A percentile compares a stretch with the other conserved stretches of the same genome.
Evolutionary conservation across 2,113 vertebrate genomes (phyloP).

Genomic region (Tautogolabrus adspersus): DNA sequence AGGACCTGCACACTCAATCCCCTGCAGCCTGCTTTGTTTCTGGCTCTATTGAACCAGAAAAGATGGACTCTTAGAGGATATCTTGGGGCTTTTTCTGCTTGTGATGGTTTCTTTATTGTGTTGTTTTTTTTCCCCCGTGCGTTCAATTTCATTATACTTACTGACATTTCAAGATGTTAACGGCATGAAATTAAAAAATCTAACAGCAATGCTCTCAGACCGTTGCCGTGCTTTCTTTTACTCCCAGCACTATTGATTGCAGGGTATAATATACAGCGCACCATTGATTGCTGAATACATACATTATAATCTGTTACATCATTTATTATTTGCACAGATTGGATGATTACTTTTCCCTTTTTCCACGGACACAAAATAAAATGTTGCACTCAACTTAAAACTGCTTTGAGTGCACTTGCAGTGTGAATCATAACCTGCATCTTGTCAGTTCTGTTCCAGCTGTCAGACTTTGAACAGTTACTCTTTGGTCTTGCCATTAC

Average conservation of each 20-base stretch:
- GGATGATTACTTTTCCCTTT: conserved; percentile 8
- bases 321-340: conserved; percentile 26
- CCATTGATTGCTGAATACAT: conserved; percentile 48
- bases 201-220: conserved; percentile 23
- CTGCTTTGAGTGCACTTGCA: conserved; percentile 3
- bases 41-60: conserved; percentile 69
- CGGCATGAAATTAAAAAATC: conserved; percentile 46
- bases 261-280: conserved; percentile 17
- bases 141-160: conserved; percentile 54
- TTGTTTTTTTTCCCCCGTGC: neutral
- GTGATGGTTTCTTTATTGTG: conserved; percentile 26
- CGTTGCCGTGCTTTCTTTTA: conserved; percentile 10
- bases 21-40: conserved; percentile 59
- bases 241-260: conserved; percentile 39
- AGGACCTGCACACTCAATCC: conserved; percentile 58
- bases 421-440: neutral
- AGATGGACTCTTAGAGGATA: conserved; percentile 62
- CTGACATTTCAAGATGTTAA: conserved; percentile 41
- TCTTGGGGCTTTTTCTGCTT: conserved; percentile 46
- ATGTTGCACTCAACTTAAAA: conserved; percentile 9
- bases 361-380: neutral
- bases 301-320: conserved; percentile 35
- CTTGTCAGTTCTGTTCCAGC: conserved; percentile 11
- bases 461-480: neutral
- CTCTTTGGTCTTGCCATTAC: conserved; percentile 7